A percentile compares a stretch with the other conserved stretches of the same genome.
Conservation (phyloP, 37 sponge, comb jelly and placozoan genomes). For the Ephydatia muelleri region DNA sequence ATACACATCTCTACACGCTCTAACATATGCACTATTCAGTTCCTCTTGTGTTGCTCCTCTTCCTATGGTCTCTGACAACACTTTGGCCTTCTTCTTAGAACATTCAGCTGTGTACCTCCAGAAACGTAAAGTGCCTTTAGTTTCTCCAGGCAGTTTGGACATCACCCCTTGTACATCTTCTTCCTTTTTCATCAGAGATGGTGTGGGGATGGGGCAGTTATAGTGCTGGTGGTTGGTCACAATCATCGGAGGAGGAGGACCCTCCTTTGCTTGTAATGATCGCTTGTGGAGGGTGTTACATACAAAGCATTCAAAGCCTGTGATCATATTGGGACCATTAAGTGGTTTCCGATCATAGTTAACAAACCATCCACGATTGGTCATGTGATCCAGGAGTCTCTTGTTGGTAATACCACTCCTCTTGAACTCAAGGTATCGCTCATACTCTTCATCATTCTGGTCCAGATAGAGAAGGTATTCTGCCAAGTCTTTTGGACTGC, state of each 20-base stretch:
- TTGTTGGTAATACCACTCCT: slow-evolving; percentile 57
- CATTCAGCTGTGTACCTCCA: slow-evolving; percentile 26
- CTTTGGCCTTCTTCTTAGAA: slow-evolving; percentile 23
- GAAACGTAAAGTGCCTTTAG: neutral
- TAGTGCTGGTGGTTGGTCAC: slow-evolving; percentile 35
- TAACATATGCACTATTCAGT: neutral
- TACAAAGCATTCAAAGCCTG: slow-evolving; percentile 68
- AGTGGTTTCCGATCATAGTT: slow-evolving; percentile 11
- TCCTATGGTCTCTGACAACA: neutral
- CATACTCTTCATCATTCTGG: slow-evolving; percentile 65
- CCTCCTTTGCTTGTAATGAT: neutral
- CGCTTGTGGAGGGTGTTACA: slow-evolving; percentile 59
- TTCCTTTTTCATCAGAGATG: slow-evolving; percentile 12
- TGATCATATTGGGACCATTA: slow-evolving; percentile 22
- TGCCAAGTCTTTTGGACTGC: slow-evolving; percentile 70
- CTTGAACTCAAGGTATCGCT: slow-evolving; percentile 72
- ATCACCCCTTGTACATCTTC: slow-evolving; percentile 6
- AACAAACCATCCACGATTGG: slow-evolving; percentile 49
- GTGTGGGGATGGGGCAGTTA: slow-evolving; percentile 20
- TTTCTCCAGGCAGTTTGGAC: neutral
- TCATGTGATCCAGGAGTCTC: slow-evolving; percentile 41
- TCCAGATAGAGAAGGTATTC: slow-evolving; percentile 72
- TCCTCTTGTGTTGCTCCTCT: slow-evolving; percentile 4
- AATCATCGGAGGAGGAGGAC: neutral
- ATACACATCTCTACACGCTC: neutral